Conservation (phyloP, 30 jellyfish, hydroid and myxozoan genomes). For the Cassiopea andromeda region DNA sequence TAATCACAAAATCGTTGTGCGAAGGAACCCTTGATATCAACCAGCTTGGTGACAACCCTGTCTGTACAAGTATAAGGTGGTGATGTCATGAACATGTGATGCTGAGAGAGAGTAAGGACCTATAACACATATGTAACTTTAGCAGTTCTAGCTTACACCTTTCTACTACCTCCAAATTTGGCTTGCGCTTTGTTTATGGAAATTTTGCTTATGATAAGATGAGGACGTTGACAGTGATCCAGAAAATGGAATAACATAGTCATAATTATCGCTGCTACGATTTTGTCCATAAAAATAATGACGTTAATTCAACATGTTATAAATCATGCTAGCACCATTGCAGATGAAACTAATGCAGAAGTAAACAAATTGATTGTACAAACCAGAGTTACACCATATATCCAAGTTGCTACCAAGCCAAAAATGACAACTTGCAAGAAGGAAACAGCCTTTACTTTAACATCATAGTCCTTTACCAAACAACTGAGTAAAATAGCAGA, state of each 20-base stretch:
- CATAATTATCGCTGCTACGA: not conserved
- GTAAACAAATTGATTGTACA: not conserved
- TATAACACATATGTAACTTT: too few relatives aligned
- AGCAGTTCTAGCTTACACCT: too few relatives aligned
- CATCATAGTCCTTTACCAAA: slow-evolving; percentile 15
- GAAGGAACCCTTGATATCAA: too few relatives aligned
- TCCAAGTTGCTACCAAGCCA: slow-evolving; percentile 57
- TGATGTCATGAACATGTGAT: too few relatives aligned
- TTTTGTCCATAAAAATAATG: slow-evolving; percentile 3
- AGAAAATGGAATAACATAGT: not conserved
- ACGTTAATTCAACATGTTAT: not conserved
- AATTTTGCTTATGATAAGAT: not conserved
- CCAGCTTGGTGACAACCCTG: too few relatives aligned
- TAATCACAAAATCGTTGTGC: too few relatives aligned
- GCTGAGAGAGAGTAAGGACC: too few relatives aligned
- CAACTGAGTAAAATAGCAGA: not conserved
- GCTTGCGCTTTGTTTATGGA: too few relatives aligned
- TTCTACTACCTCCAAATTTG: too few relatives aligned
- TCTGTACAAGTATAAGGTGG: too few relatives aligned
- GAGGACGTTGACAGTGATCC: slow-evolving; percentile 1
- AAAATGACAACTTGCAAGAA: slow-evolving; percentile 36
- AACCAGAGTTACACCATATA: slow-evolving; percentile 71
- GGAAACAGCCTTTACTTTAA: slow-evolving; percentile 25
- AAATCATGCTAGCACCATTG: too few relatives aligned
- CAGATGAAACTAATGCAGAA: too few relatives aligned